Evolutionary conservation across 1,140 invertebrate genomes (phyloP), one percentile per base, ranked within the genome.

Genomic region (Grapholita molesta): DNA sequence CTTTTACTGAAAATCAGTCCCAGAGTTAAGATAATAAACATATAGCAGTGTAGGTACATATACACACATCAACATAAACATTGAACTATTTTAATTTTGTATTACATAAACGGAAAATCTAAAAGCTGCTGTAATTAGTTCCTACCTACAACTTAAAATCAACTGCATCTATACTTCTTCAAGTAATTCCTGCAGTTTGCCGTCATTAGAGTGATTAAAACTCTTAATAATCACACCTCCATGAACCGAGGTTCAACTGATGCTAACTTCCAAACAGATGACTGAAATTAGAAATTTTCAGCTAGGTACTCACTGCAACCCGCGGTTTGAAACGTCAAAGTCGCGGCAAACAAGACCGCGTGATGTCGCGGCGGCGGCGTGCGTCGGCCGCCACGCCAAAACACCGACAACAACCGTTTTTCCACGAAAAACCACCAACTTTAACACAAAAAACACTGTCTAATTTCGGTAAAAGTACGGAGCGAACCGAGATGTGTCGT

Each of bases 401-500:
- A 55, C 66, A 66, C 66, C 72, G 72, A 75, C 74, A 79, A 75
- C 75, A 30, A 70, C 72, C 71, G 70, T 77, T 82, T 84, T 81
- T 79, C 71, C 82, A 76, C 69, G 74, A 75, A 87, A 83, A 83
- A 84, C 74, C 84, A 81, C 81, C 77, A 79, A 78, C 75, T 83
- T 83, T 80, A 78, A 83, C 83, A 83, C 80, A 82, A 88, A 86
- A 87, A 82, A 81, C 85, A 83, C 83, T 71, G 74, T 77, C 78
- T 79, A 84, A 87, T 86, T 91, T 90, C 83, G 88, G 88, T 88
- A 91, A 91, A 89, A 91, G 85, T 86, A 81, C 89, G 89, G 89
- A 91, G 89, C 89, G 85, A 83, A 71, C 80, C 82, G 89, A 91
- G 89, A 91, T 91, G 89, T 91, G 88, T 90, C 89, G 88, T 88